Conservation (phyloP, 2,888 invertebrate genomes). For the Agrochola circellaris region DNA sequence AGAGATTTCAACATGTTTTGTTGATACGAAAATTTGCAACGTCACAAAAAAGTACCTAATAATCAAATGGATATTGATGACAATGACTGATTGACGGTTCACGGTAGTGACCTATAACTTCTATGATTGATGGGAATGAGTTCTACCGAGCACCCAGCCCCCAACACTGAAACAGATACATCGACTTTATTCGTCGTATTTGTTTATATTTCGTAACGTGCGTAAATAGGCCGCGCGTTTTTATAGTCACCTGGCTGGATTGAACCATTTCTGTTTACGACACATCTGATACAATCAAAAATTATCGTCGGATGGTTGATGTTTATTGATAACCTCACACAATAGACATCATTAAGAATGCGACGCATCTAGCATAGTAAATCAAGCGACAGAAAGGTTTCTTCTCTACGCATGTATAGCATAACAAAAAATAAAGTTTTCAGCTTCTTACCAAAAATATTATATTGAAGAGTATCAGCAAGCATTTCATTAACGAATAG, state of each 20-base stretch:
- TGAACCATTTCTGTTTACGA: neutral
- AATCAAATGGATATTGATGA: neutral
- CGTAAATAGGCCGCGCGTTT: neutral
- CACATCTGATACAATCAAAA: neutral
- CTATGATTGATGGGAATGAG: neutral
- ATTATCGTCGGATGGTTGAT: neutral
- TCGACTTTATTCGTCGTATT: neutral
- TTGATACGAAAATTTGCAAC: neutral
- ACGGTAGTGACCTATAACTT: neutral
- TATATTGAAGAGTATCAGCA: conserved; percentile 93
- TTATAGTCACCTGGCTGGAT: neutral
- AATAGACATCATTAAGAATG: neutral
- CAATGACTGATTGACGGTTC: neutral
- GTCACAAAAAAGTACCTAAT: too few relatives aligned
- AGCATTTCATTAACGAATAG: conserved; percentile 93
- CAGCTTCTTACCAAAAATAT: conserved; percentile 93
- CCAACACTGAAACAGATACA: neutral
- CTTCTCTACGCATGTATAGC: neutral
- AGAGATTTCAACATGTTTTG: too few relatives aligned
- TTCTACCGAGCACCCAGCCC: neutral
- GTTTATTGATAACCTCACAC: neutral
- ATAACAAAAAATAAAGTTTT: neutral
- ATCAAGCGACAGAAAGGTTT: neutral
- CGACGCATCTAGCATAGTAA: neutral
- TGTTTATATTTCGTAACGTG: conserved; percentile 18